Evolutionary conservation across 1,140 invertebrate species (phyloP).

Genomic region (Drosophila nasuta): DNA sequence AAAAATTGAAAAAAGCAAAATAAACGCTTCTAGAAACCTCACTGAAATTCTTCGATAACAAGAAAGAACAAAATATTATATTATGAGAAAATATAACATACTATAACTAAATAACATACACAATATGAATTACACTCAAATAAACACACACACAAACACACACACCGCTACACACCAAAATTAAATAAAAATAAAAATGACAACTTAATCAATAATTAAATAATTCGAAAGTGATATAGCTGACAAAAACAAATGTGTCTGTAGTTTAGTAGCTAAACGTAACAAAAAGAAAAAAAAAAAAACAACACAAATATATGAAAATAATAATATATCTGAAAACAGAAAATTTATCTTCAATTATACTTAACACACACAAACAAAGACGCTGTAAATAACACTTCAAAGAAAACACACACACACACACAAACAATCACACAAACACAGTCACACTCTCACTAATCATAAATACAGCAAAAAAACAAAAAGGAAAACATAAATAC

Average conservation of each 20-base stretch:
- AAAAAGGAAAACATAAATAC: constrained; percentile 18
- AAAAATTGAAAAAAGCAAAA: constrained; percentile 12
- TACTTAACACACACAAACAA: constrained; percentile 26
- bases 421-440: constrained; percentile 28
- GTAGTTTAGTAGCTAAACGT: constrained; percentile 78
- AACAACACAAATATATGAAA: not conserved
- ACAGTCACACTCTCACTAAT: constrained; percentile 33
- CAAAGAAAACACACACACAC: constrained; percentile 13
- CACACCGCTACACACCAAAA: constrained; percentile 46
- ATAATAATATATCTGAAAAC: constrained; percentile 13
- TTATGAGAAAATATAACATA: constrained; percentile 38
- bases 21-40: constrained; percentile 81
- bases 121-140: constrained; percentile 11
- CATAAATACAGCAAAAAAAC: constrained; percentile 12
- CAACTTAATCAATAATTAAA: constrained; percentile 78
- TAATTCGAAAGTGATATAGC: constrained; percentile 82
- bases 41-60: constrained; percentile 82
- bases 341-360: constrained; percentile 13
- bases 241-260: constrained; percentile 80
- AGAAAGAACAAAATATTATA: constrained; percentile 29
- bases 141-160: too few species aligned
- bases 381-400: constrained; percentile 72
- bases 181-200: constrained; percentile 42
- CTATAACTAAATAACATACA: constrained; percentile 38
- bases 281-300: constrained; percentile 26